Conservation (phyloP, 1,140 invertebrate species). For the Aethina tumida region DNA sequence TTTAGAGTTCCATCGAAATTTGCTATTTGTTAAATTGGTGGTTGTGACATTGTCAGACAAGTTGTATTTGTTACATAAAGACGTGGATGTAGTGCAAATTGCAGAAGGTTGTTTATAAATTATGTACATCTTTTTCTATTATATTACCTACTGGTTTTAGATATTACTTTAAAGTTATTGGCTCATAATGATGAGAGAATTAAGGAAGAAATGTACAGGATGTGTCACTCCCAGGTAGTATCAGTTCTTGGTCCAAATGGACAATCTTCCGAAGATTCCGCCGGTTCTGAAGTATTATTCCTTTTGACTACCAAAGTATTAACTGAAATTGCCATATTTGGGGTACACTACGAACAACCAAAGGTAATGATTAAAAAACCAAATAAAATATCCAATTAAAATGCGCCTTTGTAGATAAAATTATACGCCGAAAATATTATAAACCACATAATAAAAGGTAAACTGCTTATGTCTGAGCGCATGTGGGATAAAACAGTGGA, state of each 20-base stretch:
- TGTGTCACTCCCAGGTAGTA: constrained; percentile 36
- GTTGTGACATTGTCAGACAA: constrained; percentile 14
- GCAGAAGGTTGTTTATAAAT: constrained; percentile 7
- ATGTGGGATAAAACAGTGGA: constrained; percentile 49
- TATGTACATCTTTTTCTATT: neutral
- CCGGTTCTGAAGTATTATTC: constrained; percentile 39
- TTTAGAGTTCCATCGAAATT: constrained; percentile 41
- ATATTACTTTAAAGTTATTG: constrained; percentile 38
- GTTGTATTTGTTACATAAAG: constrained; percentile 9
- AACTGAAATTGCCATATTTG: constrained; percentile 53
- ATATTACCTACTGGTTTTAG: constrained; percentile 27
- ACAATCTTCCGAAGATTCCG: constrained; percentile 25
- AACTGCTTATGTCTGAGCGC: constrained; percentile 44
- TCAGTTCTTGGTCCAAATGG: constrained; percentile 36
- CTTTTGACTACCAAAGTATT: constrained; percentile 45
- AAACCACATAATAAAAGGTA: constrained; percentile 48
- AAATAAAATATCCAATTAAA: constrained; percentile 8
- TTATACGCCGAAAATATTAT: constrained; percentile 48
- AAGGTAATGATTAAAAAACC: constrained; percentile 25
- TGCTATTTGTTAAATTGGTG: constrained; percentile 32
- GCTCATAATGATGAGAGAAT: constrained; percentile 36
- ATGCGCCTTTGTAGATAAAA: constrained; percentile 37
- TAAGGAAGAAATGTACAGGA: constrained; percentile 33
- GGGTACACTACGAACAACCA: constrained; percentile 39
- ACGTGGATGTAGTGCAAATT: constrained; percentile 7